Evolutionary conservation across 2,797 vertebrate species (phyloP).

Genomic region (Sarcophilus harrisii): DNA sequence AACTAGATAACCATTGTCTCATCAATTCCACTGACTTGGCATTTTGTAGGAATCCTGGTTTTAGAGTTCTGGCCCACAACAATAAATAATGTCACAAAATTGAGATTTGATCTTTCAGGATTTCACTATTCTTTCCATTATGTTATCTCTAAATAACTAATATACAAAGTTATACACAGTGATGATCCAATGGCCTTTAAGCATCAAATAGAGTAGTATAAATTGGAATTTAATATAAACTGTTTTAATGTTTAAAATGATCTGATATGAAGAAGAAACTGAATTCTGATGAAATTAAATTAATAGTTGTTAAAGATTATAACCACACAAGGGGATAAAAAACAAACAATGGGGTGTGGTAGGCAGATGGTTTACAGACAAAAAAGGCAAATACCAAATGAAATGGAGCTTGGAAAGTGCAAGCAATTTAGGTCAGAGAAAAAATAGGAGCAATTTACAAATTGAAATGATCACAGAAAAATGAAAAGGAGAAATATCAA

Average conservation of each 20-base stretch:
- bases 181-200: neutral
- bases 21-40: no score
- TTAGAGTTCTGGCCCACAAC: no score
- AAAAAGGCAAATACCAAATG: neutral
- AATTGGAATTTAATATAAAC: slow-evolving; percentile 4
- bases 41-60: no score
- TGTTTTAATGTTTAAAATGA: slow-evolving; percentile 46
- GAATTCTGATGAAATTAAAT: slow-evolving; percentile 50
- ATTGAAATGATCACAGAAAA: neutral
- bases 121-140: neutral
- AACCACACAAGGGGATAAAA: slow-evolving; percentile 14
- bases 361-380: neutral
- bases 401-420: neutral
- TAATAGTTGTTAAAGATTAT: slow-evolving; percentile 17
- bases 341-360: neutral
- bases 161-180: neutral
- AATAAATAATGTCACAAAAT: neutral
- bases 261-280: neutral
- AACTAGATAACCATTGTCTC: no score
- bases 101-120: neutral
- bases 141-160: slow-evolving; percentile 1
- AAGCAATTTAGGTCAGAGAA: neutral
- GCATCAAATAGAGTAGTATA: neutral
- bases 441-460: slow-evolving; percentile 27
- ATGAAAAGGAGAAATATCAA: neutral